Conservation (phyloP, 2,888 invertebrate genomes). For the Lissonota sp. region DNA sequence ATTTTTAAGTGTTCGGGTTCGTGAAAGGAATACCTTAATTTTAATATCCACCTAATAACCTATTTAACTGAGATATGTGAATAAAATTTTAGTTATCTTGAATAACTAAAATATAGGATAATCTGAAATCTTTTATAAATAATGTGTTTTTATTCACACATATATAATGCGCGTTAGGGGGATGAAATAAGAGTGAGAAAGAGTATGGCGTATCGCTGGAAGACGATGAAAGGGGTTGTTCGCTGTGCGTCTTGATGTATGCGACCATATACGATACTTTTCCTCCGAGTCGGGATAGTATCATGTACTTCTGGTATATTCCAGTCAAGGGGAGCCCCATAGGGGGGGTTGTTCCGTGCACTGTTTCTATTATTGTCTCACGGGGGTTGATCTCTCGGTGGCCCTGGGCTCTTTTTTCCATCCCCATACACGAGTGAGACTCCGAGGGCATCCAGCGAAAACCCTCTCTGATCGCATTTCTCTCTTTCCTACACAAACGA, state of each 20-base stretch:
- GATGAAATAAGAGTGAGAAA: slow-evolving; percentile 8
- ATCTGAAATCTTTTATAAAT: too few species aligned
- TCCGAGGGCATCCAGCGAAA: slow-evolving; percentile 28
- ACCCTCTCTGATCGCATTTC: slow-evolving; percentile 30
- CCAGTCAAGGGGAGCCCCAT: slow-evolving; percentile 66
- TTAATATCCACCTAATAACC: too few species aligned
- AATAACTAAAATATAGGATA: too few species aligned
- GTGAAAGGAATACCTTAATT: too few species aligned
- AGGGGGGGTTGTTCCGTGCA: slow-evolving; percentile 71
- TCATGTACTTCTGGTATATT: slow-evolving; percentile 78
- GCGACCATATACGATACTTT: neutral
- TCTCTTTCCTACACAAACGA: slow-evolving; percentile 28
- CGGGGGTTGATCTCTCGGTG: slow-evolving; percentile 71
- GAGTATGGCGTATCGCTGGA: slow-evolving; percentile 21
- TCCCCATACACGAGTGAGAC: slow-evolving; percentile 34
- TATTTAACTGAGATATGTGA: too few species aligned
- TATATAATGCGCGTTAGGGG: slow-evolving; percentile 11
- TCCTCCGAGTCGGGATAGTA: slow-evolving; percentile 62
- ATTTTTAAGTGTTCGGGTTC: too few species aligned
- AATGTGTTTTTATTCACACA: too few species aligned
- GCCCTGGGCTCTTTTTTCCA: slow-evolving; percentile 56
- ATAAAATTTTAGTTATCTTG: too few species aligned
- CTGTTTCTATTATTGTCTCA: slow-evolving; percentile 83
- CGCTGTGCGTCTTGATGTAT: slow-evolving; percentile 14
- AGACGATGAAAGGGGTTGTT: slow-evolving; percentile 48